phyloP scores from a whole-genome alignment of 2,113 vertebrate genomes.

The Notothenia rossii region DNA sequence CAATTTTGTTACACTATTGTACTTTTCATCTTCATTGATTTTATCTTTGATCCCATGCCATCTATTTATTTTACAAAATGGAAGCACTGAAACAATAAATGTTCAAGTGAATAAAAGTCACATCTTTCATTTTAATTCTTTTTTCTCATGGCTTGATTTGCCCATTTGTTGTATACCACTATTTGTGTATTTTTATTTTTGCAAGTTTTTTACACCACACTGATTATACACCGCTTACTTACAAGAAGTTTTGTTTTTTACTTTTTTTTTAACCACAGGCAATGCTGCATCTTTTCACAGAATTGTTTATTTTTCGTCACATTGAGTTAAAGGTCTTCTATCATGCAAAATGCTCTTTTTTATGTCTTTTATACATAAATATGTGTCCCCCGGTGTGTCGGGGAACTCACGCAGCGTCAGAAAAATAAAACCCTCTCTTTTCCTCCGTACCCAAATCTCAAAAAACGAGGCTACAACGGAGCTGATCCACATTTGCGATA shows the following conservation, averaged over 20 bases:
- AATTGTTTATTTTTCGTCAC: not conserved
- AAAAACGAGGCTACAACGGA: too few species aligned
- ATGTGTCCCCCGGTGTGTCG: too few species aligned
- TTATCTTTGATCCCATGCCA: constrained; percentile 86
- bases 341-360: too few species aligned
- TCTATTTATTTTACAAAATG: constrained; percentile 92
- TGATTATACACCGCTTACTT: not conserved
- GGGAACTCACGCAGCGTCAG: too few species aligned
- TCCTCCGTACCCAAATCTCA: too few species aligned
- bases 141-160: constrained; percentile 69
- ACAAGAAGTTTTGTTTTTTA: too few species aligned
- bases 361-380: too few species aligned
- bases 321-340: not conserved
- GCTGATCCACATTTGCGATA: too few species aligned
- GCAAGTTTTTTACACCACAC: not conserved
- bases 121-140: constrained; percentile 74
- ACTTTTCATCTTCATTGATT: constrained; percentile 86
- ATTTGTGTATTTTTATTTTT: constrained; percentile 26
- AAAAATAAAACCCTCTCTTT: too few species aligned
- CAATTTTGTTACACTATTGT: constrained; percentile 84
- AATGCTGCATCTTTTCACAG: constrained; percentile 15
- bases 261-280: not conserved
- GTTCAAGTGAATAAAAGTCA: constrained; percentile 81
- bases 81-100: constrained; percentile 92
- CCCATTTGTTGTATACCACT: constrained; percentile 42